phyloP scores from a whole-genome alignment of 1,140 invertebrate genomes.

The Aphelenchoides fujianensis region DNA sequence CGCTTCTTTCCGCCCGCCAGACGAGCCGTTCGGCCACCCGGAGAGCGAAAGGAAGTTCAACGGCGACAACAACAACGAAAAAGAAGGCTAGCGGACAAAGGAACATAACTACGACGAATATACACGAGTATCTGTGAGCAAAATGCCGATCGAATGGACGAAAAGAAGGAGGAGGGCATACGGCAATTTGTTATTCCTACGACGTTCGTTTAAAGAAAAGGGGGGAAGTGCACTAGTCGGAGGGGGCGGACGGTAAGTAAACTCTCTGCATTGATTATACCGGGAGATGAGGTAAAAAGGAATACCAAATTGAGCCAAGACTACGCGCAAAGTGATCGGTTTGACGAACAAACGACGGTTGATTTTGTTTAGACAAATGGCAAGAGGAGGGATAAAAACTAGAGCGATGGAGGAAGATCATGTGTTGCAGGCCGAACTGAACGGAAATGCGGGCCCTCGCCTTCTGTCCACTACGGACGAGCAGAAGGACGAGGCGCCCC shows the following conservation, averaged over 20 bases:
- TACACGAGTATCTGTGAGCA: conserved; percentile 1
- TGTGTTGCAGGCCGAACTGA: too few species aligned
- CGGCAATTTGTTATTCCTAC: background rate
- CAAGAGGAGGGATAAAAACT: too few species aligned
- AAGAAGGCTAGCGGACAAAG: background rate
- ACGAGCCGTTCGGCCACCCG: too few species aligned
- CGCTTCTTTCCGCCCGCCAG: too few species aligned
- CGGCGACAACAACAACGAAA: too few species aligned
- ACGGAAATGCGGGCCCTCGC: too few species aligned
- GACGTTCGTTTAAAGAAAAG: background rate
- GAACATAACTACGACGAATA: background rate
- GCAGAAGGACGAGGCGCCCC: background rate
- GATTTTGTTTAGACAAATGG: too few species aligned
- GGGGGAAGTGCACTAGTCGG: background rate
- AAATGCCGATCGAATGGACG: background rate
- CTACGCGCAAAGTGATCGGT: too few species aligned
- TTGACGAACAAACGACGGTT: too few species aligned
- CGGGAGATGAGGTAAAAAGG: background rate
- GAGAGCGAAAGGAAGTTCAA: too few species aligned
- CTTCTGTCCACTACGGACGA: too few species aligned
- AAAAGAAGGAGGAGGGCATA: background rate
- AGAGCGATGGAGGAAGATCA: too few species aligned
- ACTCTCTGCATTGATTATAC: conserved; percentile 5
- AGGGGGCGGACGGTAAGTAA: background rate
- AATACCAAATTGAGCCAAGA: background rate